Evolutionary conservation across 2,888 invertebrate genomes (phyloP).

Genomic region (Macroteleia sp.): DNA sequence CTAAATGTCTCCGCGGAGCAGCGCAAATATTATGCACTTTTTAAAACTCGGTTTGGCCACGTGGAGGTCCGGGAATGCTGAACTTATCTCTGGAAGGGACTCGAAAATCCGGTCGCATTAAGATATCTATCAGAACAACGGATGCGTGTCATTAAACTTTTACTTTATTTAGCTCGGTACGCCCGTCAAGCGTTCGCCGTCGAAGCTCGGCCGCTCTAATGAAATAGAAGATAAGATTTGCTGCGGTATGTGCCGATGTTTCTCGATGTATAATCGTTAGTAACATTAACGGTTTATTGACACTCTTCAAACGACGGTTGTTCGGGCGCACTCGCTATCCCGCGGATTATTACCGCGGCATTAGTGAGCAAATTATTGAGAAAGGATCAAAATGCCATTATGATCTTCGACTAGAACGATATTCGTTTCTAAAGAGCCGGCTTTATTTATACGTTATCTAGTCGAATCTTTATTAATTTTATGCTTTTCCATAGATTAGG

Average conservation of each 20-base stretch:
- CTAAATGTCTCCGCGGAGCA: slow-evolving; percentile 43
- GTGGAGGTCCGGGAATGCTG: slow-evolving; percentile 65
- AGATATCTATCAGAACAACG: slow-evolving; percentile 83
- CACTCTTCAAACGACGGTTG: slow-evolving; percentile 55
- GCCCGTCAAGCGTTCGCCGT: slow-evolving; percentile 60
- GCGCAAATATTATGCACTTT: slow-evolving; percentile 59
- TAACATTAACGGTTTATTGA: slow-evolving; percentile 66
- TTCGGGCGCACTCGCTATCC: slow-evolving; percentile 25
- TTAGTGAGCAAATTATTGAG: slow-evolving; percentile 40
- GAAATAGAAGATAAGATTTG: slow-evolving; percentile 66
- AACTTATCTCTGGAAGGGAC: slow-evolving; percentile 78
- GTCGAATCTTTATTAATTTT: slow-evolving; percentile 34
- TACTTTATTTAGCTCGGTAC: slow-evolving; percentile 79
- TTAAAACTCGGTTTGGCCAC: slow-evolving; percentile 44
- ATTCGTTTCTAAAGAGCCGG: slow-evolving; percentile 28
- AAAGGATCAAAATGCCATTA: slow-evolving; percentile 46
- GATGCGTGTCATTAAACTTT: slow-evolving; percentile 83
- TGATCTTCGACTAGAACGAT: slow-evolving; percentile 33
- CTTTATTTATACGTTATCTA: slow-evolving; percentile 33
- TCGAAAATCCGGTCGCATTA: slow-evolving; percentile 84
- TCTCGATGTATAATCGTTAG: slow-evolving; percentile 62
- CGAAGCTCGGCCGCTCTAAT: slow-evolving; percentile 59
- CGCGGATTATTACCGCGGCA: slow-evolving; percentile 42
- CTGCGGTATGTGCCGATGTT: slow-evolving; percentile 60
- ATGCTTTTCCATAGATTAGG: slow-evolving; percentile 39